Conservation (phyloP, 2,888 invertebrate genomes). For the Cosmia trapezina region DNA sequence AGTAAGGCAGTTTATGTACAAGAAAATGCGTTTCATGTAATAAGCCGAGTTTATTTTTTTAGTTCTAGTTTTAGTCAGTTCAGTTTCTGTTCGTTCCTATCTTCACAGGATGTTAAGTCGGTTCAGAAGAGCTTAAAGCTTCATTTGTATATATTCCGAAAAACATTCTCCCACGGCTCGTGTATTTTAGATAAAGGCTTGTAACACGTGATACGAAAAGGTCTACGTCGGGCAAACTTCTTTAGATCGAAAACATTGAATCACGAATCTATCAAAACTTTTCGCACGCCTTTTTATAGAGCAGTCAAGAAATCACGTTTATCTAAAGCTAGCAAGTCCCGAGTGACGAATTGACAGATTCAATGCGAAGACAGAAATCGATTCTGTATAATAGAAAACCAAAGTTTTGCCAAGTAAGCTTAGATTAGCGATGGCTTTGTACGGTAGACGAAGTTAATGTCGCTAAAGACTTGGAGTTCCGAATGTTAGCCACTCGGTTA, state of each 20-base stretch:
- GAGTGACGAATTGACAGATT: conserved; percentile 60
- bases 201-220: conserved; percentile 34
- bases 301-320: conserved; percentile 46
- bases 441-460: conserved; percentile 71
- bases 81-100: conserved; percentile 32
- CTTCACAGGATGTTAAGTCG: conserved; percentile 48
- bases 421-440: conserved; percentile 75
- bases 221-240: conserved; percentile 27
- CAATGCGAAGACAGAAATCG: conserved; percentile 62
- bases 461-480: conserved; percentile 69
- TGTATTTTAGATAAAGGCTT: conserved; percentile 38
- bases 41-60: conserved; percentile 35
- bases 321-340: conserved; percentile 33
- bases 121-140: conserved; percentile 25
- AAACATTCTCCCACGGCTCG: conserved; percentile 16
- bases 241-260: conserved; percentile 43
- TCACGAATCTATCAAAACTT: conserved; percentile 53
- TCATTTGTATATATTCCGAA: conserved; percentile 33
- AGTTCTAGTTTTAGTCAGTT: conserved; percentile 33
- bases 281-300: conserved; percentile 33
- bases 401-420: conserved; percentile 72
- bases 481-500: conserved; percentile 58
- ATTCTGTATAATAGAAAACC: conserved; percentile 71
- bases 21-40: conserved; percentile 33
- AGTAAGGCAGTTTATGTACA: conserved; percentile 37